These are phyloP conservation scores for Origma solitaria DNA, from an alignment of 2,113 vertebrate species.

Conservation along the genomic window DNA sequence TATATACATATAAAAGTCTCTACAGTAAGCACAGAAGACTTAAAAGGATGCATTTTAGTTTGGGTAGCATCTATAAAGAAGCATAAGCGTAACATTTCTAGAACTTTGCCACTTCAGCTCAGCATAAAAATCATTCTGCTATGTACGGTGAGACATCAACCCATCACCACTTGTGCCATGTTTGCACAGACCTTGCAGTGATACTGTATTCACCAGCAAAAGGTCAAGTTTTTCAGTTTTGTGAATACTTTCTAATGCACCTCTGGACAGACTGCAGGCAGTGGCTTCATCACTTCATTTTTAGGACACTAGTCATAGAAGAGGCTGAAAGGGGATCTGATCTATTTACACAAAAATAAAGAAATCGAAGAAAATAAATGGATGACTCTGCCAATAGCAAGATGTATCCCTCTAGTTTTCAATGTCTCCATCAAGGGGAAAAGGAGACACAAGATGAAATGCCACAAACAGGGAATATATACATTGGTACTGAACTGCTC, in stretches of 20 bases:
- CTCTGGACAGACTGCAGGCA: not conserved
- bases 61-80: not conserved
- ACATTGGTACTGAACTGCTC: not conserved
- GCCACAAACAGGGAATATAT: not conserved
- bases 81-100: not conserved
- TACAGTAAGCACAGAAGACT: not conserved
- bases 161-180: not conserved
- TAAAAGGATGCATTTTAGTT: not conserved
- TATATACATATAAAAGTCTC: not conserved
- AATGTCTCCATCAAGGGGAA: not conserved
- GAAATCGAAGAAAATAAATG: not conserved
- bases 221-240: not conserved
- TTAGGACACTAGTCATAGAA: not conserved
- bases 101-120: not conserved
- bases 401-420: not conserved
- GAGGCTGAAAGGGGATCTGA: not conserved
- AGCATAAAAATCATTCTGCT: not conserved
- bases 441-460: not conserved
- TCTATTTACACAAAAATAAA: not conserved
- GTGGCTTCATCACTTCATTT: not conserved
- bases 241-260: not conserved
- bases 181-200: not conserved
- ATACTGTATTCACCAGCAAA: not conserved
- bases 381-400: not conserved
- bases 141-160: rapidly evolving